Evolutionary conservation across 2,797 vertebrate species (phyloP), one percentile per base, ranked within the genome.

Genomic region (Ambastaia sidthimunki): DNA sequence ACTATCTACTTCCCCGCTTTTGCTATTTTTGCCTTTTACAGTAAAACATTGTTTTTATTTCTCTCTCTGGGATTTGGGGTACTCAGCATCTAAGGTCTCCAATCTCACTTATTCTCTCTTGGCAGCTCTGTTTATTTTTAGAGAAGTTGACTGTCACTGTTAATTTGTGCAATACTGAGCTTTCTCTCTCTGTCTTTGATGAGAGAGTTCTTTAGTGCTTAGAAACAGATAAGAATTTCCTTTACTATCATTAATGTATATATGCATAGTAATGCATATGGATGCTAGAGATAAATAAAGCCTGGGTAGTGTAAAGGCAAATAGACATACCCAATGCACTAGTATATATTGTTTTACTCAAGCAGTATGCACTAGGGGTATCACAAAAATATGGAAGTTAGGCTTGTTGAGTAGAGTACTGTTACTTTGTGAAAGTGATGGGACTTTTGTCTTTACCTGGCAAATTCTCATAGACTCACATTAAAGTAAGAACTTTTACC

Each of bases 151-250:
- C 88, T 87, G 74, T 89, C 89, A 86, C 82, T 80, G 79, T 89
- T 84, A 82, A 87, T 92, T 91, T 83, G 86, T 57, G 78, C 89
- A 85, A 87, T 87, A 85, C 85, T 83, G 41, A 81, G 83, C 82
- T 71, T 37, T 87, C 83, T 83, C 5, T 31, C 89, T 48, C 60
- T 89, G 82, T 91, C 89, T 89, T 89, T 65, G 84, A 88, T 89
- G 91, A 85, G 89, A 84, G 72, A 66, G 85, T 83, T 89, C 84
- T 90, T 91, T 90, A 90, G 91, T 54, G 31, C 18, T 37, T 34
- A 44, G 52, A 85, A 85, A 86, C 72, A 82, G 79, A 67, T 84
- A 85, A 86, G 85, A 59, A 7, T 37, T 67, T 57, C 18, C 19
- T 16, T 44, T 37, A 9, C 9, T 59, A 31, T 34, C 18, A 2